Percentiles rank a stretch among this genome's conserved stretches.
Evolutionary conservation across 2,888 invertebrate species (phyloP).

Genomic region (Drosophila mulleri): DNA sequence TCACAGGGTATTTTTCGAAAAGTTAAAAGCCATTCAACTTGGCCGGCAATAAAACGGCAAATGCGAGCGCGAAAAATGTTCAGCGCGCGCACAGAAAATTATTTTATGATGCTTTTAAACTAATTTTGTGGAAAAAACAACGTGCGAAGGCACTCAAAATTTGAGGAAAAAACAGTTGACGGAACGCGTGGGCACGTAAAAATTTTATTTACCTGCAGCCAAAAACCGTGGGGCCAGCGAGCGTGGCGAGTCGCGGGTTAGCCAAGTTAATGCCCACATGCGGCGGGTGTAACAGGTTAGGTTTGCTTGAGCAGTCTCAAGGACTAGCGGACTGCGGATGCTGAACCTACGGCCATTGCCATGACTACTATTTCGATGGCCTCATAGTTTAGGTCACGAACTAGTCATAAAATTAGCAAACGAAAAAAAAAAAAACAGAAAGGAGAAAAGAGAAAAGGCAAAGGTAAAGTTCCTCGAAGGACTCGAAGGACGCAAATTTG

Average conservation of each 20-base stretch:
- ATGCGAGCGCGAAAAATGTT: conserved; percentile 63
- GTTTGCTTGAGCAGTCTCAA: conserved; percentile 16
- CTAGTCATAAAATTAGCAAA: conserved; percentile 61
- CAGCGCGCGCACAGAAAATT: conserved; percentile 68
- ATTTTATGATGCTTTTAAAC: conserved; percentile 80
- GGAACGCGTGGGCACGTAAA: conserved; percentile 70
- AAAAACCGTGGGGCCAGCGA: conserved; percentile 32
- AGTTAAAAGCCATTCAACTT: conserved; percentile 72
- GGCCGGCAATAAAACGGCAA: conserved; percentile 65
- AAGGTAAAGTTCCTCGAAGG: conserved; percentile 22
- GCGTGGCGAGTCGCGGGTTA: conserved; percentile 42
- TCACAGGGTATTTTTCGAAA: conserved; percentile 36
- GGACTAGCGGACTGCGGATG: conserved; percentile 9
- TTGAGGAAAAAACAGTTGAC: conserved; percentile 48
- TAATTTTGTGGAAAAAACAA: conserved; percentile 75
- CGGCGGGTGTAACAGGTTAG: conserved; percentile 54
- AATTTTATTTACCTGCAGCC: conserved; percentile 56
- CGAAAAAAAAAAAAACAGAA: conserved; percentile 13
- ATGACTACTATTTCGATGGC: background rate
- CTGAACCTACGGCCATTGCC: conserved; percentile 2
- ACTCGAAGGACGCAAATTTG: conserved; percentile 37
- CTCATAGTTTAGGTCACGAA: conserved; percentile 61
- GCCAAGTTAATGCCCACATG: conserved; percentile 52
- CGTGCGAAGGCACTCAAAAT: conserved; percentile 51
- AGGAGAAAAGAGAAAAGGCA: background rate